Evolutionary conservation across 1,140 invertebrate genomes (phyloP), one percentile per base, ranked within the genome.

Genomic region (Pteromalus puparum): DNA sequence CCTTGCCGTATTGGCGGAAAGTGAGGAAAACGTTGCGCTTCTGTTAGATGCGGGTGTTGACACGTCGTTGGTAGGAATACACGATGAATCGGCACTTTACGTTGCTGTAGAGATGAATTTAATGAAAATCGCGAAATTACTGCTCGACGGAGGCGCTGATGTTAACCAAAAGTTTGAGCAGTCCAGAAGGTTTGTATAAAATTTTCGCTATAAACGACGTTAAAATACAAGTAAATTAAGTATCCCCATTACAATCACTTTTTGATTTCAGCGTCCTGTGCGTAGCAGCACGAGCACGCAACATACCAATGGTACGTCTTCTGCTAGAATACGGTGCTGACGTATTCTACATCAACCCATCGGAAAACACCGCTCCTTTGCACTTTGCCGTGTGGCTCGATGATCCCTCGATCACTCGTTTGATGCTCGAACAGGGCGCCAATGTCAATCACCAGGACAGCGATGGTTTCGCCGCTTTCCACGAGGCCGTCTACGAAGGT

Each of bases 401-500:
- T 1, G 48, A 24, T 2, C 5, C 24, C 15, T n/a, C 46, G 18
- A 46, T 81, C 24, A 12, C 79, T 18, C 38, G 42, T 7, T 6
- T 18, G 21, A 72, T 81, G 68, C 28, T 81, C 12, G 68, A 24
- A 12, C 38, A 26, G 15, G 79, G 79, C 10, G 79, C 68, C 2
- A 38, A 81, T 24, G 68, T 81, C 0, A 81, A 81, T 26, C 34
- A 46, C 18, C 77, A 79, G 26, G 65, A 79, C 46, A 21, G 13
- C 34, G 77, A 79, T 30, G 77, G 77, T 13, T 79, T 68, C 21
- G 65, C 30, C 18, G 15, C 42, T 0, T 26, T 79, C 12, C 77
- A 68, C 65, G 65, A 68, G 26, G 77, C 77, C 30, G 65, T 79
- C 1, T 79, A 68, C 65, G 77, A 68, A 15, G 77, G 77, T 18